Evolutionary conservation across 2,888 invertebrate species (phyloP), one percentile per base, ranked within the genome.

Genomic region (Neocrepidodera transversa): DNA sequence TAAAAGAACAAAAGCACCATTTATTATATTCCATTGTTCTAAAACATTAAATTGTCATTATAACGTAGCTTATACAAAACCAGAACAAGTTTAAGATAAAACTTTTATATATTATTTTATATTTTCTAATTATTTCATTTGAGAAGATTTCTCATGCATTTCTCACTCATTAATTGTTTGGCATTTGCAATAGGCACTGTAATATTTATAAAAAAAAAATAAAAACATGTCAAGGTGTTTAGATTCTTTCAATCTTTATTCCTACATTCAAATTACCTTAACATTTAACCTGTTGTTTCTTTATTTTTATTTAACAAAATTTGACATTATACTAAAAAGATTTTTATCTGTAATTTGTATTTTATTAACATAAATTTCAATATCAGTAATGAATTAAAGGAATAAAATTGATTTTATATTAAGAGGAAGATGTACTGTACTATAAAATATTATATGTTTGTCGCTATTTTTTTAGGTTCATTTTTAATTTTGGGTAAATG

Each of bases 191-290:
- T 20, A 35, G 11, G 8, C n/a, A 18, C 32, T 35, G 48, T 16
- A 35, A 11, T 48, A 38, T 38, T 35, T 30, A 16, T 30, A 4
- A 30, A 30, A 17, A 47, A 35, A 35, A 32, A 18, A 42, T 35
- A 38, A 35, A 48, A 28, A 43, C 20, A 23, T 52, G 52, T 52
- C 52, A 52, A 52, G 52, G 52, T 43, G 30, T 30, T 43, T 51
- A 23, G 4, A 42, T 11, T 40, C n/a, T 8, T 13, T 42, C 20
- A 42, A 32, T 32, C 32, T n/a, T 6, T 13, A 38, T 38, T 17
- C 38, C 17, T 17, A 26, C 26, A 45, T 45, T 45, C 14, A 14
- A 45, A 16, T 52, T 23, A 52, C 52, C 52, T 52, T 32, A 52
- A 52, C 52, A 52, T 52, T 52, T 52, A 23, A n/a, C 2, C 14